phyloP scores from a whole-genome alignment of 2,797 vertebrate species.

The Platalea minor region DNA sequence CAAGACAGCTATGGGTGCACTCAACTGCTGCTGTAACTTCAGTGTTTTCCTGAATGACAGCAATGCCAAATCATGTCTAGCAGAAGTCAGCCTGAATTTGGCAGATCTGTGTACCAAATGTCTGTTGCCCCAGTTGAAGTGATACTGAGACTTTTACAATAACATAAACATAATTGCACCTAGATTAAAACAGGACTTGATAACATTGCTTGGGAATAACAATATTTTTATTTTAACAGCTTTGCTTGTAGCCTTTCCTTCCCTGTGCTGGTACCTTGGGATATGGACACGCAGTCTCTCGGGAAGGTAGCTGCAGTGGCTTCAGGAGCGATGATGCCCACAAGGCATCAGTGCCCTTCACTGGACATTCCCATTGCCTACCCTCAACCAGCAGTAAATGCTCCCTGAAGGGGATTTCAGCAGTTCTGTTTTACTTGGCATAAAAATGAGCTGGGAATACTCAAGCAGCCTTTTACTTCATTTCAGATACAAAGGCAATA shows the following conservation, averaged over 20 bases:
- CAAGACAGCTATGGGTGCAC: not conserved
- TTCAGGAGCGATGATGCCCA: not conserved
- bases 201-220: not conserved
- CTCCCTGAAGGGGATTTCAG: not conserved
- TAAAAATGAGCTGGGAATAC: not conserved
- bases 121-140: not conserved
- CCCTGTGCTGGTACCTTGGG: not conserved
- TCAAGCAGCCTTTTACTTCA: not conserved
- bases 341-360: not conserved
- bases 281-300: fast-evolving
- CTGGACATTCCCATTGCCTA: not conserved
- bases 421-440: not conserved
- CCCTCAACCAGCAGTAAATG: not conserved
- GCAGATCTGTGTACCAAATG: not conserved
- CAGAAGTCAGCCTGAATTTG: not conserved
- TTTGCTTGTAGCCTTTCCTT: not conserved
- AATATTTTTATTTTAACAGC: not conserved
- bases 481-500: not conserved
- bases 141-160: not conserved
- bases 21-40: not conserved
- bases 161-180: not conserved
- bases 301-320: not conserved
- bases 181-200: not conserved
- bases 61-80: not conserved
- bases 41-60: not conserved